phyloP scores from a whole-genome alignment of 2,797 vertebrate genomes.

The Oreochromis grahami region DNA sequence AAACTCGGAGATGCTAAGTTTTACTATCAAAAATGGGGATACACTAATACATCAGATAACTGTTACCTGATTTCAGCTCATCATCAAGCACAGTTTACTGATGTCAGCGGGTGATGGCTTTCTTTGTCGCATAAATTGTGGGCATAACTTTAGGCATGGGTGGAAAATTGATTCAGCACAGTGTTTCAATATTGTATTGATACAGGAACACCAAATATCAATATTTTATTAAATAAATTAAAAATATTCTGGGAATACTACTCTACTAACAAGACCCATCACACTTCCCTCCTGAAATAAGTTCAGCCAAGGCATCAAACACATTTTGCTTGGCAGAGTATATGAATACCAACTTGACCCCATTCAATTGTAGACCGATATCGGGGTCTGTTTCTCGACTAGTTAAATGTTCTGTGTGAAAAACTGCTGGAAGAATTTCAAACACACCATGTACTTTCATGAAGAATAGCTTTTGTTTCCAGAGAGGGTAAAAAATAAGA shows the following conservation, averaged over 20 bases:
- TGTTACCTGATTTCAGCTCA: neutral
- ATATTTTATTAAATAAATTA: neutral
- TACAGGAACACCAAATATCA: neutral
- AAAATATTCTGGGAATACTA: neutral
- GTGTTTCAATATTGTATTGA: neutral
- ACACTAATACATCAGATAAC: neutral
- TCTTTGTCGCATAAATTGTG: neutral
- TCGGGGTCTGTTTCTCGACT: neutral
- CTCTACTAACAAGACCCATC: neutral
- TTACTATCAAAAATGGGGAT: neutral
- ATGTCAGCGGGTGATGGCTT: neutral
- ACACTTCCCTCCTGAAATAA: neutral
- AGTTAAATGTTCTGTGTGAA: neutral
- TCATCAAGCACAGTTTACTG: neutral
- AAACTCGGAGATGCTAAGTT: neutral
- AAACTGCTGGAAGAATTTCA: neutral
- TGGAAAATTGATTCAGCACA: neutral
- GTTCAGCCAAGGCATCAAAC: neutral
- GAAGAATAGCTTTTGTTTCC: neutral
- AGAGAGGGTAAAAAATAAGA: neutral
- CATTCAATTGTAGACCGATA: accelerated
- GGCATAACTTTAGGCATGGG: neutral
- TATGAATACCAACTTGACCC: neutral
- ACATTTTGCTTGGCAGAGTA: neutral
- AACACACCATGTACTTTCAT: neutral